Conservation (phyloP, 2,888 invertebrate species). For the Oligia fasciuncula region DNA sequence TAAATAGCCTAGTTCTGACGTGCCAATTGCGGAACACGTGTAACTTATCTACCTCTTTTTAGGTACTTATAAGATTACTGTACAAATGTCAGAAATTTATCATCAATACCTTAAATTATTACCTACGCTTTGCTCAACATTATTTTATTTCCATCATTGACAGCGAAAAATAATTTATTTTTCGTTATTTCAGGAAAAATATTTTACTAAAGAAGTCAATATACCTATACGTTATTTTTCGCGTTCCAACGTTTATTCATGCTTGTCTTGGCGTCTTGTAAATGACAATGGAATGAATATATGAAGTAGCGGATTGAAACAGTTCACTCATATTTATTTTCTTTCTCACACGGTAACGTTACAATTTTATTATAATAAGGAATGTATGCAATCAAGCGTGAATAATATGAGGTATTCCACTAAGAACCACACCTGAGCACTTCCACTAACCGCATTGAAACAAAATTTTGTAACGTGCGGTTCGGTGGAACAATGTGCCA, state of each 20-base stretch:
- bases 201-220: slow-evolving; percentile 6
- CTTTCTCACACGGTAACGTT: not conserved
- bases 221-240: slow-evolving; percentile 1
- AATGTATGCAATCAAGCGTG: not conserved
- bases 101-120: not conserved
- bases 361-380: slow-evolving; percentile 6
- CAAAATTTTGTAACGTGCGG: too few relatives aligned
- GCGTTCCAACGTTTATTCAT: not conserved
- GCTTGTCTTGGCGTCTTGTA: slow-evolving; percentile 12
- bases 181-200: not conserved
- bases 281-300: slow-evolving; percentile 21
- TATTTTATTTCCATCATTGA: slow-evolving; percentile 30
- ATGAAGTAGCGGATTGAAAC: slow-evolving; percentile 4
- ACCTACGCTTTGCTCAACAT: not conserved
- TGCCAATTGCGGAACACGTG: too few relatives aligned
- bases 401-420: not conserved
- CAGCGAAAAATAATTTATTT: not conserved
- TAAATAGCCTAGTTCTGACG: too few relatives aligned
- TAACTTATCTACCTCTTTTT: too few relatives aligned
- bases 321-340: slow-evolving; percentile 24
- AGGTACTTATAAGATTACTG: too few relatives aligned
- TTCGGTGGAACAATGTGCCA: too few relatives aligned
- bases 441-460: too few relatives aligned
- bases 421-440: too few relatives aligned
- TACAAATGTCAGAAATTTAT: too few relatives aligned